Percentiles rank a stretch among this genome's conserved stretches.
Evolutionary conservation across 2,888 invertebrate genomes (phyloP).

Genomic region (Ormyrus labotus): DNA sequence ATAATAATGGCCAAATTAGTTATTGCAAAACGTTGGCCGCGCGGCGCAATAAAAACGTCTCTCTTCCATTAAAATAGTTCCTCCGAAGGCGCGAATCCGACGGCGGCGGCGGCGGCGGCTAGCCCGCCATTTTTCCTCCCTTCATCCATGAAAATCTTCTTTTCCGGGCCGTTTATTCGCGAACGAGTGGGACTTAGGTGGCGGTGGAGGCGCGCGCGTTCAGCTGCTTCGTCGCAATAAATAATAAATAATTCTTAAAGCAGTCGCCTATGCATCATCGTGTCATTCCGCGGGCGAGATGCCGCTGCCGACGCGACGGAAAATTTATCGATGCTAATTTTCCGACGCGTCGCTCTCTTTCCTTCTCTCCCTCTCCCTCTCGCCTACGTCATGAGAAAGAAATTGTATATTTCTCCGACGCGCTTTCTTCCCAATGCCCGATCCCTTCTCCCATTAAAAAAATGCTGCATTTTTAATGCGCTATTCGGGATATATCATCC

Average conservation of each 20-base stretch:
- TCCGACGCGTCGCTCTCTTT: conserved; percentile 64
- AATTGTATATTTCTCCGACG: conserved; percentile 63
- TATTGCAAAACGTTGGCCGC: conserved; percentile 6
- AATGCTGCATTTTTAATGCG: conserved; percentile 32
- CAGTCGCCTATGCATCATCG: conserved; percentile 74
- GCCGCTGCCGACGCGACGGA: conserved; percentile 68
- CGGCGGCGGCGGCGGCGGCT: background rate
- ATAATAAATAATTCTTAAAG: conserved; percentile 76
- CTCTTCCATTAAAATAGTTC: conserved; percentile 40
- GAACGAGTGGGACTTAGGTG: conserved; percentile 46
- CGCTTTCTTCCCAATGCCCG: conserved; percentile 35
- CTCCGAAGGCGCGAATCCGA: conserved; percentile 12
- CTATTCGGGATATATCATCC: conserved; percentile 6
- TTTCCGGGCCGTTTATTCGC: conserved; percentile 56
- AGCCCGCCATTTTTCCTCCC: conserved; percentile 35
- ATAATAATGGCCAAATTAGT: conserved; percentile 10
- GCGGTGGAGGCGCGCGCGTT: conserved; percentile 13
- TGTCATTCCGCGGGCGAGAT: conserved; percentile 72
- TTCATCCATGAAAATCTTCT: conserved; percentile 55
- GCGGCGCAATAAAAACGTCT: background rate
- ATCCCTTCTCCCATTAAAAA: conserved; percentile 38
- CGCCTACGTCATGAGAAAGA: conserved; percentile 66
- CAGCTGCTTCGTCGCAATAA: conserved; percentile 66
- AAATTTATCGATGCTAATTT: conserved; percentile 76
- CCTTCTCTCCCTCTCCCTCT: conserved; percentile 51